A percentile compares a stretch with the other conserved stretches of the same genome.
Evolutionary conservation across 2,797 vertebrate species (phyloP).

Genomic region (Falco berigora): DNA sequence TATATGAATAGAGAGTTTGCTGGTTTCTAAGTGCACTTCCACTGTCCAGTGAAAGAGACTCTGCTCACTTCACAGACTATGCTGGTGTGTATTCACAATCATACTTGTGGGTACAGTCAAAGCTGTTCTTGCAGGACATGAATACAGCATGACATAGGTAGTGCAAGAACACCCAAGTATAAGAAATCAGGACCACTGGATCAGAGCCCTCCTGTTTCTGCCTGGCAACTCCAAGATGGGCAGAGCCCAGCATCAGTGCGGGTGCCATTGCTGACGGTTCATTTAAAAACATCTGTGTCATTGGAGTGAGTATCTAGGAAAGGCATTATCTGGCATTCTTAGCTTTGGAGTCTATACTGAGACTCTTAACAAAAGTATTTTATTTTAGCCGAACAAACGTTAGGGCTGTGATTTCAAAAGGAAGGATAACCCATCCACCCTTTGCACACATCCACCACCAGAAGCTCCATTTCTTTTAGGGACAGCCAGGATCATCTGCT

Average conservation of each 20-base stretch:
- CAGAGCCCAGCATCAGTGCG: not conserved
- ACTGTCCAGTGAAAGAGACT: not conserved
- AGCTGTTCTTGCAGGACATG: not conserved
- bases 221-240: not conserved
- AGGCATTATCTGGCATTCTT: not conserved
- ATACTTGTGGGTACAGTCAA: not conserved
- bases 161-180: not conserved
- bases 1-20: not conserved
- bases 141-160: not conserved
- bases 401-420: not conserved
- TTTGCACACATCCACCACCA: not conserved
- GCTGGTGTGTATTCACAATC: not conserved
- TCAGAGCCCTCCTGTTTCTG: not conserved
- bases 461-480: not conserved
- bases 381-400: not conserved
- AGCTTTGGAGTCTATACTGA: not conserved
- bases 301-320: not conserved
- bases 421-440: not conserved
- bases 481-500: conserved; percentile 6
- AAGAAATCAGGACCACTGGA: not conserved
- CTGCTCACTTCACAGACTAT: not conserved
- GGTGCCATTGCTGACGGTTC: not conserved
- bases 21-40: not conserved
- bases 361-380: not conserved
- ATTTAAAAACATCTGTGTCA: not conserved